Conservation (phyloP, 2,113 vertebrate genomes). For the Stigmatopora nigra region DNA sequence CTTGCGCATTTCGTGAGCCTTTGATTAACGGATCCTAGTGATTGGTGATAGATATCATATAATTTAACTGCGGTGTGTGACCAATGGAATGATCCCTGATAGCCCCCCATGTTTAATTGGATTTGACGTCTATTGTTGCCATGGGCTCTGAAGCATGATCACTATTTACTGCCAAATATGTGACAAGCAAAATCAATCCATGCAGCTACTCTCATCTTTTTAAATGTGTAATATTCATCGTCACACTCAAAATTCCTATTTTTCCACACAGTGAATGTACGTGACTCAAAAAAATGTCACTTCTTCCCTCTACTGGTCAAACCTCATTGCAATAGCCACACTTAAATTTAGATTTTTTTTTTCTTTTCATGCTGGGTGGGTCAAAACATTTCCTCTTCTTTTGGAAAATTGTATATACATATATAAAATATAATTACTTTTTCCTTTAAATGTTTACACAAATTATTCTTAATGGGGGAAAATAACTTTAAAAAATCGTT, state of each 20-base stretch:
- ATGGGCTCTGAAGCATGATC: no score
- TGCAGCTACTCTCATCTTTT: not conserved
- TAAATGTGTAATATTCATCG: not conserved
- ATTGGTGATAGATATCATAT: no score
- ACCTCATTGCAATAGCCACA: constrained; percentile 14
- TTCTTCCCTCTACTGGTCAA: constrained; percentile 43
- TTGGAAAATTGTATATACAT: not conserved
- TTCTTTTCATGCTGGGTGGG: no score
- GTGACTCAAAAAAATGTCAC: not conserved
- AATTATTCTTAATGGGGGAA: not conserved
- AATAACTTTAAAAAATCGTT: not conserved
- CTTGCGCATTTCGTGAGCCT: no score
- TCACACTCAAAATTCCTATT: not conserved
- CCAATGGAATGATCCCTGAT: no score
- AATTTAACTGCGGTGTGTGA: no score
- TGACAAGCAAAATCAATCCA: not conserved
- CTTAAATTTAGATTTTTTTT: not conserved
- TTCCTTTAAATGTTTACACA: not conserved
- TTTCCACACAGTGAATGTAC: not conserved
- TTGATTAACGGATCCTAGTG: no score
- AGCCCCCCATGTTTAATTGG: no score
- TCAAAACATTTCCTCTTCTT: no score
- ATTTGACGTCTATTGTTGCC: no score
- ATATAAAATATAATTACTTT: not conserved
- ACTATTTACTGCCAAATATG: no score